These are phyloP conservation scores for Caloenas nicobarica DNA, from an alignment of 2,113 vertebrate species.

Conservation along the genomic window DNA sequence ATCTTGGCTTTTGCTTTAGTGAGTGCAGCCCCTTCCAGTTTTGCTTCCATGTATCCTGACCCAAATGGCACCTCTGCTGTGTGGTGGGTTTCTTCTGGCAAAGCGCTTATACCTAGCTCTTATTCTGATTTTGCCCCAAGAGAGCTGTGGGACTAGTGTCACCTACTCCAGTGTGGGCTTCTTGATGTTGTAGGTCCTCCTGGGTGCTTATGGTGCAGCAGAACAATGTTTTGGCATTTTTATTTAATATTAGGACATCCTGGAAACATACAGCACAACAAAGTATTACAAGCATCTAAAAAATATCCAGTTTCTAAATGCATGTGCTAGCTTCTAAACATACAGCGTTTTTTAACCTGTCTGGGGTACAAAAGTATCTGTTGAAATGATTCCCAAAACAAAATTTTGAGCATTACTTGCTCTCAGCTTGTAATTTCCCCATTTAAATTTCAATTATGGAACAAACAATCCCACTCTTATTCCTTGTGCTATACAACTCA, in stretches of 20 bases:
- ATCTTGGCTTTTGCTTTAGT: background rate
- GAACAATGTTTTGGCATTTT: background rate
- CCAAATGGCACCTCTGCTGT: background rate
- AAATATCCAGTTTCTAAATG: background rate
- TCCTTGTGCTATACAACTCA: background rate
- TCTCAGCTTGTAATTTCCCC: constrained; percentile 43
- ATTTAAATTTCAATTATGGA: constrained; percentile 64
- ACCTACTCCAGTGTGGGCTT: background rate
- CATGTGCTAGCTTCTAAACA: background rate
- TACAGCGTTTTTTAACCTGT: background rate
- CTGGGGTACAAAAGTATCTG: background rate
- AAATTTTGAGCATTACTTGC: background rate
- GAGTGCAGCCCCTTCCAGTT: fast-evolving
- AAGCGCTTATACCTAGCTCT: fast-evolving
- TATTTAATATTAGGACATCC: background rate
- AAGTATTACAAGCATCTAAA: background rate
- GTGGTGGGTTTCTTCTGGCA: background rate
- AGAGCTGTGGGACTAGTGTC: fast-evolving
- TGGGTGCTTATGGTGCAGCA: background rate
- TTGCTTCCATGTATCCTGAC: background rate
- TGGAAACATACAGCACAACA: background rate
- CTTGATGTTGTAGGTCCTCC: fast-evolving
- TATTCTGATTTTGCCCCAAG: background rate
- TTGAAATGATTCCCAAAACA: background rate
- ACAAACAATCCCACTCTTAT: constrained; percentile 11